Evolutionary conservation across 2,797 vertebrate genomes (phyloP).

Genomic region (Malacoctenus gilli): DNA sequence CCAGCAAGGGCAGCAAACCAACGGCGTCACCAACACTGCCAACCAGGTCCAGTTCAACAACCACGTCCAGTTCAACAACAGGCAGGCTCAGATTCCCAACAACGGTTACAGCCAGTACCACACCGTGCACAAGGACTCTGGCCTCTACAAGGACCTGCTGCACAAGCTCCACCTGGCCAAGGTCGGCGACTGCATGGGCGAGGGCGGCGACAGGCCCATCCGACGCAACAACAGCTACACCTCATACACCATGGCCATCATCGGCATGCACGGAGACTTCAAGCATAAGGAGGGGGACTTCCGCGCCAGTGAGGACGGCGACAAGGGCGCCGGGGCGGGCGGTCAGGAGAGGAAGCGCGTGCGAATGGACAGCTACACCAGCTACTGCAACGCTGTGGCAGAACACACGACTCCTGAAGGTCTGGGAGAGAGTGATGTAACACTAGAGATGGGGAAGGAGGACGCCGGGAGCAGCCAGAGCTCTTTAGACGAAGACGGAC

Average conservation of each 20-base stretch:
- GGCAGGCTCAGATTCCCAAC: conserved; percentile 84
- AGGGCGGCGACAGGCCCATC: conserved; percentile 89
- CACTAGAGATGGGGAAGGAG: conserved; percentile 76
- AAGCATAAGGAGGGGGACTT: conserved; percentile 68
- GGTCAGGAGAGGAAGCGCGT: conserved; percentile 85
- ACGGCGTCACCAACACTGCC: conserved; percentile 39
- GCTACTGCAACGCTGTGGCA: conserved; percentile 97
- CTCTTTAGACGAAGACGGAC: conserved; percentile 88
- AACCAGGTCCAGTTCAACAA: conserved; percentile 63
- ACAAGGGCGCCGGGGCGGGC: conserved; percentile 68
- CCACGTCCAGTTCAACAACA: conserved; percentile 84
- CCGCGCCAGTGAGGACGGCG: conserved; percentile 79
- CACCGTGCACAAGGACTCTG: conserved; percentile 98
- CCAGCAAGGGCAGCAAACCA: conserved; percentile 51
- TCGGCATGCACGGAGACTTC: conserved; percentile 91
- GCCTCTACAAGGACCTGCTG: conserved; percentile 96
- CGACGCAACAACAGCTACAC: conserved; percentile 99
- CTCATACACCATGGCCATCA: conserved; percentile 99
- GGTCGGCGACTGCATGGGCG: conserved; percentile 97
- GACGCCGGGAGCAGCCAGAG: conserved; percentile 82
- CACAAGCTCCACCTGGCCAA: conserved; percentile 97
- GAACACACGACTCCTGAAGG: conserved; percentile 82
- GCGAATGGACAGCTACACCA: conserved; percentile 98
- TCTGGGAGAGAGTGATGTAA: conserved; percentile 75
- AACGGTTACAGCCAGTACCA: conserved; percentile 95